Base-by-base conservation (phyloP, 2,888 invertebrate genomes). In the Lymantria dispar region DNA sequence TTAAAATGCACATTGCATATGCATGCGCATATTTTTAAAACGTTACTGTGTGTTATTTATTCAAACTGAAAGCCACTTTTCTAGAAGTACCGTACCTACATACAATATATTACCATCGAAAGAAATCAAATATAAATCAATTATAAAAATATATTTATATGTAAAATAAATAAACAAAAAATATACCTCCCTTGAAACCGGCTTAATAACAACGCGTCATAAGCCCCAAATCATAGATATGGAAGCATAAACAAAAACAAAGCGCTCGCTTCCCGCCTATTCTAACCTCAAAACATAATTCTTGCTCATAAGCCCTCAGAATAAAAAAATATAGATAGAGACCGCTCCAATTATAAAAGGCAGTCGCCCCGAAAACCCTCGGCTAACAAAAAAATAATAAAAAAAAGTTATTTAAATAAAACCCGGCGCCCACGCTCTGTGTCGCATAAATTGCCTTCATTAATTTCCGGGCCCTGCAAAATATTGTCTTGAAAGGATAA, bases 401-500 rank as follows among this genome's bases (percentile, higher is more conserved):
- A 80, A 80, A 85, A 80, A 83, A 80, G 80, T 83, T 88, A 88
- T 89, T 90, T 90, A 88, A 88, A 90, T 87, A 90, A 88, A 87
- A 86, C 78, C 85, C 78, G 71, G 75, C 78, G 76, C 76, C 78
- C 80, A 71, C 78, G 76, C 80, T 83, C 78, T 77, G 78, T 86
- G 89, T 88, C 89, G 88, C 91, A 91, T 91, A 91, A 91, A 91
- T 91, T 91, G 88, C 87, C 80, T 87, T 85, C 88, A 89, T 89
- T 90, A 89, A 90, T 90, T 87, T 90, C 91, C 90, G 88, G 87
- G 66, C 82, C 85, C 83, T 82, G 83, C 87, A 83, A 91, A 91
- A 91, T 91, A 91, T 91, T 91, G 89, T 91, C 91, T 91, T 91
- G 90, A 91, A 91, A 90, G 91, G 89, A 90, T 90, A 90, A 91